Evolutionary conservation across 2,797 vertebrate genomes (phyloP).

Genomic region (Gallinago solitaria): DNA sequence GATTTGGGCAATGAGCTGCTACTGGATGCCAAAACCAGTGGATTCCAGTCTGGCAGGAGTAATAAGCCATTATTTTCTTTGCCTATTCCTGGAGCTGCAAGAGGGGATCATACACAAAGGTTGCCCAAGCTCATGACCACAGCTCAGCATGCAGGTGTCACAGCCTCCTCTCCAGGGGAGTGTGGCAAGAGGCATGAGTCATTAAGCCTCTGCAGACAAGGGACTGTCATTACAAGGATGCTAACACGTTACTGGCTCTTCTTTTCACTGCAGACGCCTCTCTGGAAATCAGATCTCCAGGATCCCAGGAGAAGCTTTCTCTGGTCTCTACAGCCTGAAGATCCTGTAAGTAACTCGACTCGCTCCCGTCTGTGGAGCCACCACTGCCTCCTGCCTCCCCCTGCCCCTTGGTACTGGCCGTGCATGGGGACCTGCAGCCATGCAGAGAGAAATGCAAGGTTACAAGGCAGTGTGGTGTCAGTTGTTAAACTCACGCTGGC

Average conservation of each 20-base stretch:
- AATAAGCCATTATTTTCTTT: background rate
- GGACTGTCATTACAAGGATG: background rate
- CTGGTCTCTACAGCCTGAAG: slow-evolving; percentile 92
- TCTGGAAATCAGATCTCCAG: slow-evolving; percentile 93
- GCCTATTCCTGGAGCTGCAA: background rate
- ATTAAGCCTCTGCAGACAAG: background rate
- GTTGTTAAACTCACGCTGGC: accelerated
- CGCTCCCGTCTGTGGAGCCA: background rate
- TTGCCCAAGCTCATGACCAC: accelerated
- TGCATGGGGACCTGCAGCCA: background rate
- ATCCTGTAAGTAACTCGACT: slow-evolving; percentile 87
- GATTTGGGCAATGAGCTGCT: background rate
- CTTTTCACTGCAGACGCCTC: slow-evolving; percentile 83
- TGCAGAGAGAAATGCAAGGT: background rate
- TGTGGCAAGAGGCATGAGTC: background rate
- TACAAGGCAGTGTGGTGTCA: background rate
- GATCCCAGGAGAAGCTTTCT: slow-evolving; percentile 87
- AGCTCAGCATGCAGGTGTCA: background rate
- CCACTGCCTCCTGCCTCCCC: background rate
- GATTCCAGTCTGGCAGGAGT: background rate
- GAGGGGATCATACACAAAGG: background rate
- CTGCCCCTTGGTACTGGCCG: background rate
- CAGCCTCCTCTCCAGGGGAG: background rate
- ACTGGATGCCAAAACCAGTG: background rate
- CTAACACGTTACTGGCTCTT: slow-evolving; percentile 16